Base-by-base conservation (phyloP, 2,888 invertebrate species). In the Megastigmus dorsalis region DNA sequence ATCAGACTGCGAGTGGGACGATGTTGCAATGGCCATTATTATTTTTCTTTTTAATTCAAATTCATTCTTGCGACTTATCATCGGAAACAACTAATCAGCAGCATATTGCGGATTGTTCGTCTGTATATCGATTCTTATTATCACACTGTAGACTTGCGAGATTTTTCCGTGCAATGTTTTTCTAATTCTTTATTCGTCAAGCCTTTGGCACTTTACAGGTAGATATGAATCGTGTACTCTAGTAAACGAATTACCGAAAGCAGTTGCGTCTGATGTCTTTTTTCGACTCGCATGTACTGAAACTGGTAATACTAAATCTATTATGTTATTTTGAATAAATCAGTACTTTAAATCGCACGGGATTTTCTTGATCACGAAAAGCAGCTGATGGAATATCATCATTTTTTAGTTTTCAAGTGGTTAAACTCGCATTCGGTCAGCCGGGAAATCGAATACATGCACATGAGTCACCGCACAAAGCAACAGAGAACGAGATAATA, bases 121-220 rank as follows among this genome's bases (percentile, higher is more conserved):
- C 18, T 50, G 30, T n/a, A n/a, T 13, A 57, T 55, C 23, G 7
- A 0, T 28, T 41, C 43, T 67, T 55, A 33, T 36, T 66, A 43
- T 54, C 7, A 15, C 18, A n/a, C 38, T 45, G 4, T 23, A 18
- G n/a, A n/a, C 36, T 13, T 5, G n/a, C 57, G 50, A 55, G 28
- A 30, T 70, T 63, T 63, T n/a, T 57, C 45, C 30, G 71, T 71
- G 71, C 71, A 71, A 72, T 66, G 59, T 72, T 59, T 65, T 66
- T 72, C 57, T 54, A 43, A 50, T 59, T 23, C 48, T 43, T 67
- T 50, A 55, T 63, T 54, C 20, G 33, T 30, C 60, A 38, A n/a
- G 18, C 67, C 15, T 33, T 45, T 36, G n/a, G 3, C 5, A n/a
- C n/a, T n/a, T n/a, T n/a, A n/a, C n/a, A n/a, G n/a, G n/a, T n/a